Evolutionary conservation across 2,888 invertebrate species (phyloP), one percentile per base, ranked within the genome.

Genomic region (Nysson spinosus): DNA sequence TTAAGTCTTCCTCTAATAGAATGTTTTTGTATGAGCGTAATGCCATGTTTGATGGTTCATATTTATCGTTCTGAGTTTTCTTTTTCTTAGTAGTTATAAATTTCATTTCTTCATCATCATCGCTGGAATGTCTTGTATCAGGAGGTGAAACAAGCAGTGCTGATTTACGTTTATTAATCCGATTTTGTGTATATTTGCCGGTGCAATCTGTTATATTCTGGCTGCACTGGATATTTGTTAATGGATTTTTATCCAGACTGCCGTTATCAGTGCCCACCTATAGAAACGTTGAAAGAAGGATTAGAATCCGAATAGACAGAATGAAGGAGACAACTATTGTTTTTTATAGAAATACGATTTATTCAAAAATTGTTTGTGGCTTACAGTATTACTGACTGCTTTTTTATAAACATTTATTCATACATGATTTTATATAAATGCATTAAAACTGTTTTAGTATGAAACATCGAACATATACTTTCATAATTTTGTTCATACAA

Each of bases 291-390:
- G 62, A 75, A 80, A 78, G 56, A 60, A 74, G 70, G 78, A 69
- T 78, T 71, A 77, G 73, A 80, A 76, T 62, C 56, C 55, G 54
- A 58, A 66, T 24, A 75, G 62, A 70, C 37, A 69, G 75, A 83
- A 77, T 80, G 56, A 79, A 78, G 58, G 51, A 75, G 65, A 74
- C 72, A 64, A 60, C 42, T 47, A 26, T 44, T 52, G 46, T 74
- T 78, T 74, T 81, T 64, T 70, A 78, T 47, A 77, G 64, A 81
- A 79, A 79, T 75, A 80, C 49, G 68, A 81, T 83, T 83, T 83
- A 83, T 83, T 83, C 60, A 69, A 72, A 79, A 75, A 64, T 63
- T 62, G 63, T 55, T 71, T 49, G 46, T 19, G 46, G 65, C 58
- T 69, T 78, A 78, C 77, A 78, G 44, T 61, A 64, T 63, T 34